Conservation (phyloP, 2,113 vertebrate genomes). For the Erinaceus europaeus region DNA sequence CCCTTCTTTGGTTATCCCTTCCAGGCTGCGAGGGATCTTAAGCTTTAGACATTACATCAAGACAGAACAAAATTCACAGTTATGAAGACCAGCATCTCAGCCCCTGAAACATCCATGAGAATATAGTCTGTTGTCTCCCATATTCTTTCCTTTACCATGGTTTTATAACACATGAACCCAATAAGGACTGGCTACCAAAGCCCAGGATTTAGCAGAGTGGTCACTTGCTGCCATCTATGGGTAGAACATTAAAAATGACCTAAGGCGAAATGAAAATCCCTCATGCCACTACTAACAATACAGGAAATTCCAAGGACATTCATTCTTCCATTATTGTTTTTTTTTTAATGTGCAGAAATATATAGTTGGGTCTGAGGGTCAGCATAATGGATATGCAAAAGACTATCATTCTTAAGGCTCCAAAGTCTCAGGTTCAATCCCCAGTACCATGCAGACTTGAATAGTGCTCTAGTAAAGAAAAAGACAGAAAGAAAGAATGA, state of each 20-base stretch:
- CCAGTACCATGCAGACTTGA: too few relatives aligned
- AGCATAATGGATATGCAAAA: too few relatives aligned
- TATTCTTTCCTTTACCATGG: accelerated
- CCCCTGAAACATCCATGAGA: too few relatives aligned
- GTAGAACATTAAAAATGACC: slow-evolving; percentile 40
- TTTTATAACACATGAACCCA: not conserved
- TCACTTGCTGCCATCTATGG: slow-evolving; percentile 73
- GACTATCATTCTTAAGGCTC: too few relatives aligned
- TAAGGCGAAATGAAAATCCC: not conserved
- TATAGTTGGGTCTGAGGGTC: too few relatives aligned
- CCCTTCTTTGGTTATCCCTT: not conserved
- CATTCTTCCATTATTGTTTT: not conserved
- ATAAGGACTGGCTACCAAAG: not conserved
- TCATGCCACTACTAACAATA: not conserved
- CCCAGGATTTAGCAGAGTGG: not conserved
- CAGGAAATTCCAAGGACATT: not conserved
- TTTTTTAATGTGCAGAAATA: not conserved
- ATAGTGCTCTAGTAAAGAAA: too few relatives aligned
- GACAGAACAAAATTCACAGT: not conserved
- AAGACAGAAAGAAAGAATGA: too few relatives aligned
- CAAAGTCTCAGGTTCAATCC: too few relatives aligned
- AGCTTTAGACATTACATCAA: not conserved
- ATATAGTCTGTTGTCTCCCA: not conserved
- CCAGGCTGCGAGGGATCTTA: not conserved
- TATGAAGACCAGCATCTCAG: not conserved